Conservation (phyloP, 2,888 invertebrate species). For the Flexamia atlantica region DNA sequence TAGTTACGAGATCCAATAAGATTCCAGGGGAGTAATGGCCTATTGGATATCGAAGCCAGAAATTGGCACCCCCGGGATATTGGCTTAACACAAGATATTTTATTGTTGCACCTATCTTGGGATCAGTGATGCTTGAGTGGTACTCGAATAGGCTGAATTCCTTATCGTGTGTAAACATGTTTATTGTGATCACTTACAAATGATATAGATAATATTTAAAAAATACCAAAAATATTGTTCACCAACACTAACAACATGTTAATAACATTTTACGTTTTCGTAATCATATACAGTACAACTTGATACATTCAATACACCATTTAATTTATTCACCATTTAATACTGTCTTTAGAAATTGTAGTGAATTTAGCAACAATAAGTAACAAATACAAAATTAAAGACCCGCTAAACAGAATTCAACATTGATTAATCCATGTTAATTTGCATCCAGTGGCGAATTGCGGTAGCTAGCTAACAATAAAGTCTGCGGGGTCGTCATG, state of each 20-base stretch:
- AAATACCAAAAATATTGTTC: background rate
- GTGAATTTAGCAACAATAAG: too few species aligned
- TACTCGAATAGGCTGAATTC: too few species aligned
- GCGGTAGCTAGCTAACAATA: background rate
- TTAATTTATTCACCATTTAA: too few species aligned
- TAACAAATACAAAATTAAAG: background rate
- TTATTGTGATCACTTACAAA: too few species aligned
- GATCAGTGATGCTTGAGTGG: background rate
- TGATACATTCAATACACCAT: too few species aligned
- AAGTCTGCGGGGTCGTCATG: background rate
- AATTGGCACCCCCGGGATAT: constrained; percentile 17
- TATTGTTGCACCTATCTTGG: background rate
- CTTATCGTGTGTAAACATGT: too few species aligned
- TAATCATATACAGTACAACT: too few species aligned
- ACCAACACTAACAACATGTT: background rate
- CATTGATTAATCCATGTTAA: background rate
- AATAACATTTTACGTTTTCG: too few species aligned
- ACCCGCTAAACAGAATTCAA: background rate
- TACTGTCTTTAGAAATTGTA: too few species aligned
- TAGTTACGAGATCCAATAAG: background rate
- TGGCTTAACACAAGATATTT: background rate
- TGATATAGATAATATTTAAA: background rate
- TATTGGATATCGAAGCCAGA: background rate
- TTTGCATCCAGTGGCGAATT: background rate
- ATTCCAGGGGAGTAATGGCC: background rate